Percentiles rank a stretch among this genome's conserved stretches.
These are phyloP conservation scores for Drosophila fulvimacula DNA, from an alignment of 2,888 invertebrate genomes.

Conservation along the genomic window DNA sequence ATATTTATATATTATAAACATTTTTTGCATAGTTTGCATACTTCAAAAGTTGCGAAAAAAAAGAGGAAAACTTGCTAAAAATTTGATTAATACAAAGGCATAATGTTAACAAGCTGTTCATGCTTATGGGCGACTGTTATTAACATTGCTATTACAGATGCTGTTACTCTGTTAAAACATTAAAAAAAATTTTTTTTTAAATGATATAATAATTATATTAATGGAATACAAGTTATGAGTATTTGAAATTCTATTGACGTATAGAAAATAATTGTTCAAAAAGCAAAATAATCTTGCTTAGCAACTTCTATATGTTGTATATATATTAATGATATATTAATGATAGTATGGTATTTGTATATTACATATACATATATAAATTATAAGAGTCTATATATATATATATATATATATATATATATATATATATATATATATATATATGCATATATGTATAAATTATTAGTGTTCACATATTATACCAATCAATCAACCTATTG, in stretches of 20 bases:
- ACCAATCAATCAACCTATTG: constrained; percentile 1
- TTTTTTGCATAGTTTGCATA: neutral
- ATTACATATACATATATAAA: neutral
- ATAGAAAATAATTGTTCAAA: neutral
- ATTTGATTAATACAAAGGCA: neutral
- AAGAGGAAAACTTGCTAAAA: neutral
- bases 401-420: neutral
- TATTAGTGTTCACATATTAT: neutral
- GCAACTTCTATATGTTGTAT: neutral
- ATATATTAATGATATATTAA: neutral
- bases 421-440: neutral
- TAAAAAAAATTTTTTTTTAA: neutral
- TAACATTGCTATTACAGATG: too few species aligned
- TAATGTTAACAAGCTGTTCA: neutral
- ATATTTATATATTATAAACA: neutral
- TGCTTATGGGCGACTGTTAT: neutral
- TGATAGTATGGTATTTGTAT: too few species aligned
- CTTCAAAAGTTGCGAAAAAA: neutral
- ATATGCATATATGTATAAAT: neutral
- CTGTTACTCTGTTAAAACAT: neutral
- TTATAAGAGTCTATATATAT: neutral
- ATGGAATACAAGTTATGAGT: constrained; percentile 2
- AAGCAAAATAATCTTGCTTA: constrained; percentile 1
- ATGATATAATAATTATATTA: neutral
- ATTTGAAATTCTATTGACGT: neutral